Percentiles rank a stretch among this genome's conserved stretches.
Evolutionary conservation across 1,140 invertebrate genomes (phyloP).

Genomic region (Drosophila santomea): DNA sequence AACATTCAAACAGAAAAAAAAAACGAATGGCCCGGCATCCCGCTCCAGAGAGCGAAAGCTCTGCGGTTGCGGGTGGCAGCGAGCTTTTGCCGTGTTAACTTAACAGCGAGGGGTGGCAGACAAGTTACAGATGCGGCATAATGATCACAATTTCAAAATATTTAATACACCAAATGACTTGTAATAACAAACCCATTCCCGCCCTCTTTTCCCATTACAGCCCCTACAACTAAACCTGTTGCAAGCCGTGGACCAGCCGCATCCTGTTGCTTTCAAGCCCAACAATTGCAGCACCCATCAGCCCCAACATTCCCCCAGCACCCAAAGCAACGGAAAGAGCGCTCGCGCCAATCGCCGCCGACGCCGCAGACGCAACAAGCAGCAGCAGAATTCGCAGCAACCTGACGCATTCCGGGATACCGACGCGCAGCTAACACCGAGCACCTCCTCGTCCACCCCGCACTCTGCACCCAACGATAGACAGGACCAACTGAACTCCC

Average conservation of each 20-base stretch:
- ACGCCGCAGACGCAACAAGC: slow-evolving; percentile 74
- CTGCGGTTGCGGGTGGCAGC: not conserved
- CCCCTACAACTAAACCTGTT: slow-evolving; percentile 54
- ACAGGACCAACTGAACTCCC: slow-evolving; percentile 22
- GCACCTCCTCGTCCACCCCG: slow-evolving; percentile 58
- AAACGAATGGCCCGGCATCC: slow-evolving; percentile 9
- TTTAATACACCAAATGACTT: not conserved
- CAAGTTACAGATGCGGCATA: not conserved
- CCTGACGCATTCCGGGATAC: slow-evolving; percentile 65
- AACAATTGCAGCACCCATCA: slow-evolving; percentile 39
- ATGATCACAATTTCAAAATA: not conserved
- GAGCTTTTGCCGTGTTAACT: slow-evolving; percentile 8
- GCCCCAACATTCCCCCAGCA: slow-evolving; percentile 38
- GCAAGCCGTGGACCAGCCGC: slow-evolving; percentile 63
- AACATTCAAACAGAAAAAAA: slow-evolving; percentile 23
- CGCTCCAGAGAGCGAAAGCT: slow-evolving; percentile 29
- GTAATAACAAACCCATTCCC: not conserved
- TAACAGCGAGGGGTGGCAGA: not conserved
- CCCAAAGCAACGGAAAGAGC: slow-evolving; percentile 71
- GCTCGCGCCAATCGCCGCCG: slow-evolving; percentile 71
- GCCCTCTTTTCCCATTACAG: slow-evolving; percentile 14
- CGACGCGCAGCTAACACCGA: slow-evolving; percentile 68
- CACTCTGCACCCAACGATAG: slow-evolving; percentile 30
- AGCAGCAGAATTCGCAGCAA: slow-evolving; percentile 74
- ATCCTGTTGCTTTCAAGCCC: slow-evolving; percentile 67